Conservation (phyloP, 2,113 vertebrate species). For the Pterocles orientalis region DNA sequence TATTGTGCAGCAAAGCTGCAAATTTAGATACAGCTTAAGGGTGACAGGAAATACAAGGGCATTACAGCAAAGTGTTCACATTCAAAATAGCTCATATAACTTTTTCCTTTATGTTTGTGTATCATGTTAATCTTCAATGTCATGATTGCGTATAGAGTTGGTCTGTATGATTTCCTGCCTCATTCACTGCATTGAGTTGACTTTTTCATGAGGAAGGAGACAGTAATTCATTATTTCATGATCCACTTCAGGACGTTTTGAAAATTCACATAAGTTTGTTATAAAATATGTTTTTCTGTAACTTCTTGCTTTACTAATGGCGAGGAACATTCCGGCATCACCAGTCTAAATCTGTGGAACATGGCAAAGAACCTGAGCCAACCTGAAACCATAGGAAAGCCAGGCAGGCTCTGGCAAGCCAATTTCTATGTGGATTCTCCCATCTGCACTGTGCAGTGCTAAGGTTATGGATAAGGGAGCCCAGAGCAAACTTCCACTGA, state of each 20-base stretch:
- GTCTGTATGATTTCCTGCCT: background rate
- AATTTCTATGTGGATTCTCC: background rate
- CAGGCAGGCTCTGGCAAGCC: background rate
- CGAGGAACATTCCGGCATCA: background rate
- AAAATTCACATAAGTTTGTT: background rate
- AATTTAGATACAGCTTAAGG: background rate
- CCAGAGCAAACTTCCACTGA: background rate
- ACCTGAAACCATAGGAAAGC: rapidly evolving
- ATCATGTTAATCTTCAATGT: background rate
- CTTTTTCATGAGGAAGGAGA: background rate
- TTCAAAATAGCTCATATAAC: background rate
- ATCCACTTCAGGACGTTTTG: background rate
- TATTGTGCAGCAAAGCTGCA: background rate
- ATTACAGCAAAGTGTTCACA: background rate
- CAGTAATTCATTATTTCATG: background rate
- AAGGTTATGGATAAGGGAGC: background rate
- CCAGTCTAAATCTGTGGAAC: background rate
- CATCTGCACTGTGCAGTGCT: background rate
- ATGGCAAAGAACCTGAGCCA: background rate
- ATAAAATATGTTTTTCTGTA: background rate
- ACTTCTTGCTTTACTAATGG: background rate
- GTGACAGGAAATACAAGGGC: background rate
- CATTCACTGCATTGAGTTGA: background rate
- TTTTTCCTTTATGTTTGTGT: background rate
- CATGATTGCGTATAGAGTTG: rapidly evolving